These are phyloP conservation scores for Cerastoderma edule DNA, from an alignment of 2,888 invertebrate species.

Conservation along the genomic window DNA sequence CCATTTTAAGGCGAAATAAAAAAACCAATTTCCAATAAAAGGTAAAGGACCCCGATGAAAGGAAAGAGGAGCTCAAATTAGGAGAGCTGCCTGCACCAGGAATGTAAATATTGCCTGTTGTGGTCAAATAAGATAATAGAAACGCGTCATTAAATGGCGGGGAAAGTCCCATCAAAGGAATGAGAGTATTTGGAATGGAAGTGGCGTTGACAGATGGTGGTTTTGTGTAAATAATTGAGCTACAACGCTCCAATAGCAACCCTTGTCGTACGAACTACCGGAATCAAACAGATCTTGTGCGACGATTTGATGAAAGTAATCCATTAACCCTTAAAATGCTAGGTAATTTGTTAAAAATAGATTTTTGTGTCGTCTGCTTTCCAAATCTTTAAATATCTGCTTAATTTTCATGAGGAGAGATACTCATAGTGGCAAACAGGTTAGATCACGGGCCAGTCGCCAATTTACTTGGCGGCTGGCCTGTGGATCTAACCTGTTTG, in stretches of 20 bases:
- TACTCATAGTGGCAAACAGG: no score
- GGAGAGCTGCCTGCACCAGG: no score
- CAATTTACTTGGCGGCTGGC: no score
- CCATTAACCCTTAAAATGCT: not conserved
- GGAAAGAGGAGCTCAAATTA: not conserved
- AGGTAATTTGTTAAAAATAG: not conserved
- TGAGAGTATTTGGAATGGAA: slow-evolving; percentile 6
- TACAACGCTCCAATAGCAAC: no score
- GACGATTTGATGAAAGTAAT: not conserved
- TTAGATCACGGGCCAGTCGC: no score
- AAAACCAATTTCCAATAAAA: not conserved
- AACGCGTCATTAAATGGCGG: slow-evolving; percentile 3
- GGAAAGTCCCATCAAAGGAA: not conserved
- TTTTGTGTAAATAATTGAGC: not conserved
- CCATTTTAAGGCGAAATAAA: not conserved
- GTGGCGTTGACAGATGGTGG: not conserved
- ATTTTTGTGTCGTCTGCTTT: not conserved
- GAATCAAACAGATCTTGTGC: not conserved
- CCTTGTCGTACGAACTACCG: no score
- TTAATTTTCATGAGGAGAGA: no score
- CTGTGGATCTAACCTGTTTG: no score
- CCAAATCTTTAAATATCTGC: not conserved
- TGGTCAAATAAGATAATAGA: slow-evolving; percentile 25
- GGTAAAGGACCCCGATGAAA: not conserved
- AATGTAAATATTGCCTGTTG: slow-evolving; percentile 24